Percentiles rank a stretch among this genome's conserved stretches.
Conservation (phyloP, 2,113 vertebrate species). For the Prietella phreatophila region DNA sequence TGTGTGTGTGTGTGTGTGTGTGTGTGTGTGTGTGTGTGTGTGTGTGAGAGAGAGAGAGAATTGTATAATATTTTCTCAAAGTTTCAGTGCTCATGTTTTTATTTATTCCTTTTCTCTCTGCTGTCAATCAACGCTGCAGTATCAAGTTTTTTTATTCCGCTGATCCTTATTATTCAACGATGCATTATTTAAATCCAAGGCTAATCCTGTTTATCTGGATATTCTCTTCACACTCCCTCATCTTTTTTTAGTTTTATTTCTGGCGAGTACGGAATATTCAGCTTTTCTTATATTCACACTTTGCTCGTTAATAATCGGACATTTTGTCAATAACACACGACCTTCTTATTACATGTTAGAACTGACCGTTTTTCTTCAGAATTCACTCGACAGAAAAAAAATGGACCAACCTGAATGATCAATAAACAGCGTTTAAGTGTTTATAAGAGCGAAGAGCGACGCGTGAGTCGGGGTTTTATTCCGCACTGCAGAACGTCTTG, state of each 20-base stretch:
- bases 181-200: not conserved
- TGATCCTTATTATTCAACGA: not conserved
- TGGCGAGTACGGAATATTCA: not conserved
- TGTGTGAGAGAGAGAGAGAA: not conserved
- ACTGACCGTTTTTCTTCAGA: not conserved
- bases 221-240: not conserved
- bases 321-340: not conserved
- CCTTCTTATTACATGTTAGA: not conserved
- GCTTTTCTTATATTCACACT: not conserved
- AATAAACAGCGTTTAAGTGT: too few relatives aligned
- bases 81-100: not conserved
- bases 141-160: not conserved
- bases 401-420: too few relatives aligned
- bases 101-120: not conserved
- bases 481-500: not conserved
- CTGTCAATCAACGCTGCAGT: not conserved
- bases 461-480: not conserved
- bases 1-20: not conserved
- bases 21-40: not conserved
- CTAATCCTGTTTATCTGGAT: not conserved
- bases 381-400: not conserved
- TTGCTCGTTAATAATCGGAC: not conserved
- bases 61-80: not conserved
- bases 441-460: too few relatives aligned
- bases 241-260: not conserved